Base-by-base conservation (phyloP, 2,888 invertebrate genomes). In the Lapara coniferarum region DNA sequence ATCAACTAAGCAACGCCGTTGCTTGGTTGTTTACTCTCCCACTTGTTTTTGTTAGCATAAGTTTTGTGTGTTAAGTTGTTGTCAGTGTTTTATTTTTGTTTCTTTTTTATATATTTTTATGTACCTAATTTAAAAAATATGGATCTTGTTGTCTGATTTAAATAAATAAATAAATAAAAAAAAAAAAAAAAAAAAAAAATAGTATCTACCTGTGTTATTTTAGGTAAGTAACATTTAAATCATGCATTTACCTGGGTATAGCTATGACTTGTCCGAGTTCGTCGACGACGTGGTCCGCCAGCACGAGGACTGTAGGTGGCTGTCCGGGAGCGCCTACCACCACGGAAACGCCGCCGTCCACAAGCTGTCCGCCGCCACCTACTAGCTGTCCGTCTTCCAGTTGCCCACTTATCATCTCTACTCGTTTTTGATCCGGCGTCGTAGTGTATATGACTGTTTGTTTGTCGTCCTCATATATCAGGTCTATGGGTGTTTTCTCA, bases 381-480 rank as follows among this genome's bases (percentile, higher is more conserved):
- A 94, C 94, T 74, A 94, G 88, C 79, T 95, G 95, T 30, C 94
- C 94, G 73, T 95, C 95, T 67, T 94, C 94, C 66, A 94, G 90
- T 90, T 96, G 96, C 16, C 96, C 95, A 75, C 96, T 96, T 84
- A 96, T 96, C 90, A 97, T 97, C 90, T 97, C 97, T 59, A 97
- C 95, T 63, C 97, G 95, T 87, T 97, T 97, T 83, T 97, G 97
- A 84, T 97, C 97, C 71, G 96, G 96, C 13, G 95, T 95, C 72
- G 96, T 96, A 68, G 97, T 97, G 81, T 97, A 97, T 86, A 97
- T 97, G 72, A 97, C 97, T 3, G 97, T 97, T 86, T 97, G 97
- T 84, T 97, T 97, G 66, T 97, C 97, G 81, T 97, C 97, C 84
- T 97, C 97, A 89, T 97, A 97, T 81, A 97, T 97, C 81, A 97